Evolutionary conservation across 2,888 invertebrate species (phyloP), one percentile per base, ranked within the genome.

Genomic region (Clistopyga incitator): DNA sequence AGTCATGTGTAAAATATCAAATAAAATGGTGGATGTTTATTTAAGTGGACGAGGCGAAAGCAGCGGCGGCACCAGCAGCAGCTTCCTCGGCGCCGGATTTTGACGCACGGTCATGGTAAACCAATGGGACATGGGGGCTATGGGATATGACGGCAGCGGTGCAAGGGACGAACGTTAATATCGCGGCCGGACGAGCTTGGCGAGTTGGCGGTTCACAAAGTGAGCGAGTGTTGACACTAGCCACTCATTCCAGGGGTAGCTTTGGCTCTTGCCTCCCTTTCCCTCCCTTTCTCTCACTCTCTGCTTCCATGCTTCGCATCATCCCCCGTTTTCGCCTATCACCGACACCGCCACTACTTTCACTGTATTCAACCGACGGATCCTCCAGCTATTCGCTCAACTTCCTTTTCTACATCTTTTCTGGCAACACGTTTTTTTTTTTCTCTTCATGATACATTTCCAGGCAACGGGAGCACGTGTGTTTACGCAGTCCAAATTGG

Each of bases 151-250:
- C 54, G 78, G 85, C 81, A 87, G 86, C 84, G 87, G 86, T 78
- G 85, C 80, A 83, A 87, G 87, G 86, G 85, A 87, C 86, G 89
- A 91, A 92, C 90, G 92, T 92, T 92, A 92, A 92, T 92, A 92
- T 91, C 90, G 90, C 90, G 89, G 65, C 75, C 88, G 87, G 88
- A 87, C 88, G 89, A 88, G 89, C 90, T 90, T 88, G 89, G 88
- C 90, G 90, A 90, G 91, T 90, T 89, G 89, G 89, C 87, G 88
- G 90, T 89, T 90, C 92, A 92, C 92, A 92, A 92, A 92, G 92
- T 92, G 92, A 92, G 90, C 91, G 92, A 91, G 89, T 92, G 91
- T 92, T 92, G 92, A 92, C 92, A 92, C 90, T 91, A 86, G 89
- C 90, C 91, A 88, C 89, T 90, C 90, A 86, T 90, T 91, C 89